These are phyloP conservation scores for Diglossa brunneiventris DNA, from an alignment of 2,113 vertebrate genomes.

Conservation along the genomic window DNA sequence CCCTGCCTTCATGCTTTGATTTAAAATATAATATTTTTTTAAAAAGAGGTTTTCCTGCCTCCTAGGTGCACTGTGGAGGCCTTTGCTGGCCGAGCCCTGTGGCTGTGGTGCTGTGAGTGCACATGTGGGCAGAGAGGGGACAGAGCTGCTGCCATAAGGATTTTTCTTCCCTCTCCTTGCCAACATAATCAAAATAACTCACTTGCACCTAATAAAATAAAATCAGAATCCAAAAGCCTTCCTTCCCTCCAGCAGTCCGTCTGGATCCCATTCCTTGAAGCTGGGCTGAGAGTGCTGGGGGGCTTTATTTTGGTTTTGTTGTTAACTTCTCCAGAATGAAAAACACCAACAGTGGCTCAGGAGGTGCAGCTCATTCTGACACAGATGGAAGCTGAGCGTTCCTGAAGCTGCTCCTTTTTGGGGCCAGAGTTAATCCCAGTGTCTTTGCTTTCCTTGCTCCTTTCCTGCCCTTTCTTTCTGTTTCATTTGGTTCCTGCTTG, in stretches of 20 bases:
- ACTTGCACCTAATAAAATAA: slow-evolving; percentile 62
- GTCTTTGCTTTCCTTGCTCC: background rate
- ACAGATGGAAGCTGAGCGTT: background rate
- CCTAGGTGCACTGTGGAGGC: background rate
- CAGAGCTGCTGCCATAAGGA: slow-evolving; percentile 6
- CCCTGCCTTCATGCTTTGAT: background rate
- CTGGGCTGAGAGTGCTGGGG: background rate
- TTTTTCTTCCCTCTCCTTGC: slow-evolving; percentile 24
- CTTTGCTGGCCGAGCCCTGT: background rate
- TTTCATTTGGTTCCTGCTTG: background rate
- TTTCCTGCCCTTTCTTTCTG: background rate
- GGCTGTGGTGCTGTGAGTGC: background rate
- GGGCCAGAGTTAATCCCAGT: background rate
- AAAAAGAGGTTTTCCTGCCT: background rate
- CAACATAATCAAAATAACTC: slow-evolving; percentile 66
- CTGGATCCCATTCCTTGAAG: slow-evolving; percentile 45
- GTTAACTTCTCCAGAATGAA: background rate
- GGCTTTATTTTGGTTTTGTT: background rate
- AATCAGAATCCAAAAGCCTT: slow-evolving; percentile 54
- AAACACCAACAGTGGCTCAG: background rate
- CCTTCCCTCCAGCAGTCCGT: slow-evolving; percentile 27
- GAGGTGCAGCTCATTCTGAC: background rate
- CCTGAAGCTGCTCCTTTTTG: background rate
- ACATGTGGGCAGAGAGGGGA: background rate
- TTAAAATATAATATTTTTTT: background rate